A percentile compares a stretch with the other conserved stretches of the same genome.
These are phyloP conservation scores for Alitta virens DNA, from an alignment of 2,888 invertebrate genomes.

Conservation along the genomic window DNA sequence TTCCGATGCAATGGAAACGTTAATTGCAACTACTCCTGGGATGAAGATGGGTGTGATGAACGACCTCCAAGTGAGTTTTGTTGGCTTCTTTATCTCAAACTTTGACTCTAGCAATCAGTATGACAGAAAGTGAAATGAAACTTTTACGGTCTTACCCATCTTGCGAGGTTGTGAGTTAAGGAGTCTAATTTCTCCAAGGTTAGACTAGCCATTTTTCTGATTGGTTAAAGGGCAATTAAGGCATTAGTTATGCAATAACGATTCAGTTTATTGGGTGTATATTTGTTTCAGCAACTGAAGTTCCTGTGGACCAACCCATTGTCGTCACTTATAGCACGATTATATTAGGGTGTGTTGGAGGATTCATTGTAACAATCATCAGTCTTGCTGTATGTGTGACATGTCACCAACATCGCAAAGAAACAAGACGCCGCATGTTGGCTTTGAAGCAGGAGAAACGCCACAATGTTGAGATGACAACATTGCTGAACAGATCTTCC, in stretches of 20 bases:
- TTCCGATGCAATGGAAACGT: slow-evolving; percentile 45
- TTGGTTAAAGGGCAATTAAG: too few species aligned
- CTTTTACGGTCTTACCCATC: too few species aligned
- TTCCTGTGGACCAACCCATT: slow-evolving; percentile 25
- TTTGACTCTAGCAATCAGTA: too few species aligned
- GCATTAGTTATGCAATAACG: too few species aligned
- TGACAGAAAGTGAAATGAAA: too few species aligned
- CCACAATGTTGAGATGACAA: slow-evolving; percentile 21
- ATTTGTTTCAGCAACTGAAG: slow-evolving; percentile 15
- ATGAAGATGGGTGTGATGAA: slow-evolving; percentile 9
- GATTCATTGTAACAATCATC: slow-evolving; percentile 39
- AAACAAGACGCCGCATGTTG: slow-evolving; percentile 10
- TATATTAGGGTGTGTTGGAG: slow-evolving; percentile 45
- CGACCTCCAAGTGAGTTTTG: slow-evolving; percentile 6
- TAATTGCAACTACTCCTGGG: slow-evolving; percentile 40
- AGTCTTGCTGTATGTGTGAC: slow-evolving; percentile 39
- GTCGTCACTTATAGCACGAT: slow-evolving; percentile 33
- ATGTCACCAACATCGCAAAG: slow-evolving; percentile 32
- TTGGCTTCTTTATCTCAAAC: too few species aligned
- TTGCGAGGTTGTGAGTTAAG: too few species aligned
- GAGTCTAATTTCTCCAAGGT: too few species aligned
- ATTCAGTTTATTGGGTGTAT: too few species aligned
- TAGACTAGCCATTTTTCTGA: too few species aligned
- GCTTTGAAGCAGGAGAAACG: slow-evolving; percentile 20
- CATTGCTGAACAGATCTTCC: slow-evolving; percentile 21